phyloP scores from a whole-genome alignment of 2,113 vertebrate genomes.

The Hiodon tergisus region DNA sequence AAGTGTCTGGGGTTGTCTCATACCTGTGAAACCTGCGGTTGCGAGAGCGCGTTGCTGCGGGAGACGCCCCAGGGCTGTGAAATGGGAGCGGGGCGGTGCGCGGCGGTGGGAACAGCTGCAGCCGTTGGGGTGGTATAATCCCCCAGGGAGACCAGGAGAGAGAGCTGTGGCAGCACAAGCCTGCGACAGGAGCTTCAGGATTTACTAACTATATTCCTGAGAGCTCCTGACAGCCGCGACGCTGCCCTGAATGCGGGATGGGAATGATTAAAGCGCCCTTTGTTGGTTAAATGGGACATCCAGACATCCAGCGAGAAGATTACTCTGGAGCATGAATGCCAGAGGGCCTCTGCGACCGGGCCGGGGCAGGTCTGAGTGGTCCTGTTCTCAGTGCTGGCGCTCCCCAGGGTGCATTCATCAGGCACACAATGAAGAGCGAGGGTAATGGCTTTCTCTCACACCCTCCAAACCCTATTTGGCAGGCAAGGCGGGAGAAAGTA shows the following conservation, averaged over 20 bases:
- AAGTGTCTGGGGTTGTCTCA: no score
- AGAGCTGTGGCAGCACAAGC: conserved; percentile 40
- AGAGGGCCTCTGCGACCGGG: not conserved
- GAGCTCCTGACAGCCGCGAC: conserved; percentile 65
- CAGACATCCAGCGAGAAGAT: conserved; percentile 60
- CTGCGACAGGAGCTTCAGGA: conserved; percentile 44
- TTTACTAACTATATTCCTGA: conserved; percentile 52
- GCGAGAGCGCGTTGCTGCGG: no score
- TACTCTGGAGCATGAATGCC: conserved; percentile 41
- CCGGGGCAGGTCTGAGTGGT: not conserved
- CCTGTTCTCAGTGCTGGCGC: not conserved
- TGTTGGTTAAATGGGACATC: conserved; percentile 63
- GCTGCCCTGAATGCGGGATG: conserved; percentile 54
- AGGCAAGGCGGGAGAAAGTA: not conserved
- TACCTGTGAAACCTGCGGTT: no score
- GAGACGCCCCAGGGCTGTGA: no score
- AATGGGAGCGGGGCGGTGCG: no score
- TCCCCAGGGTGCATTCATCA: not conserved
- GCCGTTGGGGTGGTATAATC: conserved; percentile 31
- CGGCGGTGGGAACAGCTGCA: not conserved
- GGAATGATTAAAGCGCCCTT: conserved; percentile 64
- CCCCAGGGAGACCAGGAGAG: conserved; percentile 23
- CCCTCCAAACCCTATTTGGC: not conserved
- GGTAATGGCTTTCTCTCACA: not conserved
- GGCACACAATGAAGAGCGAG: not conserved